Evolutionary conservation across 2,888 invertebrate species (phyloP).

Genomic region (Tineola bisselliella): DNA sequence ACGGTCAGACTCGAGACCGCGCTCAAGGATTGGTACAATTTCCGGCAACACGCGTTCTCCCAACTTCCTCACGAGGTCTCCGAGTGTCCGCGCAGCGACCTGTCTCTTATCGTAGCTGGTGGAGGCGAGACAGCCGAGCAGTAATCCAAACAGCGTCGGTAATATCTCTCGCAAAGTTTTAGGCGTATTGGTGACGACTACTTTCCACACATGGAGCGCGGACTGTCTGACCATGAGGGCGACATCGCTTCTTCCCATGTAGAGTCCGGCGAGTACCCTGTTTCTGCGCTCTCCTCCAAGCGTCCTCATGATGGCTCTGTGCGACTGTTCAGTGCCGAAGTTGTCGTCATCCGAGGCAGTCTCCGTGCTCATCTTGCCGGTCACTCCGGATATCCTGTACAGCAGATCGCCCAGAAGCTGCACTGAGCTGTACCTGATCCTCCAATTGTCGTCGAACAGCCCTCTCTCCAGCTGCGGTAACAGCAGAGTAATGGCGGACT

Average conservation of each 20-base stretch:
- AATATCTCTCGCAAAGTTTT: conserved; percentile 95
- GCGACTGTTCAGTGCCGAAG: conserved; percentile 97
- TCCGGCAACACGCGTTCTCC: conserved; percentile 98
- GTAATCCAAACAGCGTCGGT: conserved; percentile 89
- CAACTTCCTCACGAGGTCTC: conserved; percentile 95
- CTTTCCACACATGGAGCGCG: conserved; percentile 99
- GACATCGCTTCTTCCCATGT: conserved; percentile 97
- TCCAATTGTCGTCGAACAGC: conserved; percentile 98
- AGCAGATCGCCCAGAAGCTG: conserved; percentile 94
- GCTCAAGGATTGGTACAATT: conserved; percentile 96
- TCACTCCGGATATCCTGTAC: conserved; percentile 96
- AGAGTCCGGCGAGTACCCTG: conserved; percentile 91
- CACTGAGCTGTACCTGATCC: conserved; percentile 94
- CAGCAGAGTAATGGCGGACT: conserved; percentile 90
- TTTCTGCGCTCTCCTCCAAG: conserved; percentile 91
- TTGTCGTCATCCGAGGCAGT: conserved; percentile 99
- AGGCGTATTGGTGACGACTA: conserved; percentile 98
- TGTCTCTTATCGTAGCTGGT: conserved; percentile 96
- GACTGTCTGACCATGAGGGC: conserved; percentile 97
- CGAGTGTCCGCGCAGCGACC: conserved; percentile 95
- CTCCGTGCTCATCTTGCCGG: conserved; percentile 99
- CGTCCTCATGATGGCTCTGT: conserved; percentile 87
- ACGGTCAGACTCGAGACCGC: conserved; percentile 89
- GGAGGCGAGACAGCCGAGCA: conserved; percentile 94
- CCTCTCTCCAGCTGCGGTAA: conserved; percentile 94